These are phyloP conservation scores for Acanthosoma haemorrhoidale DNA, from an alignment of 2,888 invertebrate species.

Conservation along the genomic window DNA sequence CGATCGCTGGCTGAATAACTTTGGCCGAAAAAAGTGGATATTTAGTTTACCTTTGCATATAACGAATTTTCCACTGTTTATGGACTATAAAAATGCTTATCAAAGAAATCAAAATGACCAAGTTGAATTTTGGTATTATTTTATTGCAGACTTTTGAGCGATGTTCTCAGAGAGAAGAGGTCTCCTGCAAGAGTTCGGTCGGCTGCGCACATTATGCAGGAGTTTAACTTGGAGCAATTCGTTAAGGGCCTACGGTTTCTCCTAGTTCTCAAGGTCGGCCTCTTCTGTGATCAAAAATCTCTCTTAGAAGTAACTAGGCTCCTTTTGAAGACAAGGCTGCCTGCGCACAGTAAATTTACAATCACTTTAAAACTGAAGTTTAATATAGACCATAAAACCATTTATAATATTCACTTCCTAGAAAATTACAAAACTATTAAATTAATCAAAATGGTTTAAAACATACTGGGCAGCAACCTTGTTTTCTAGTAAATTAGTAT, in stretches of 20 bases:
- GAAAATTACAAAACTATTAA: not conserved
- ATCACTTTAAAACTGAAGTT: not conserved
- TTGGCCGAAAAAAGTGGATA: too few relatives aligned
- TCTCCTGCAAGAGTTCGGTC: not conserved
- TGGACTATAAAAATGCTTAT: too few relatives aligned
- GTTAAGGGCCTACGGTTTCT: too few relatives aligned
- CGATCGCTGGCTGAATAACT: too few relatives aligned
- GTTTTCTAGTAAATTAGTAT: not conserved
- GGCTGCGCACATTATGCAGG: not conserved
- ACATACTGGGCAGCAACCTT: not conserved
- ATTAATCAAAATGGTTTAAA: not conserved
- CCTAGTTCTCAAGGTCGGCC: not conserved
- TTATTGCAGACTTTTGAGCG: not conserved
- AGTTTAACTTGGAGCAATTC: not conserved
- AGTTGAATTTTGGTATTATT: not conserved
- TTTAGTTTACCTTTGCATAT: too few relatives aligned
- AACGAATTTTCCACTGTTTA: too few relatives aligned
- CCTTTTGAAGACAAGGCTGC: not conserved
- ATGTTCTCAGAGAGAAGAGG: not conserved
- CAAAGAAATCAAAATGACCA: too few relatives aligned
- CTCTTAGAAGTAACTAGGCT: not conserved
- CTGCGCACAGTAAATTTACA: not conserved
- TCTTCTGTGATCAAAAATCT: not conserved
- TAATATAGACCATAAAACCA: not conserved
- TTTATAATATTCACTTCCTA: not conserved